Percentiles rank a stretch among this genome's conserved stretches.
Evolutionary conservation across 1,140 invertebrate genomes (phyloP).

Genomic region (Bathynomus jamesi): DNA sequence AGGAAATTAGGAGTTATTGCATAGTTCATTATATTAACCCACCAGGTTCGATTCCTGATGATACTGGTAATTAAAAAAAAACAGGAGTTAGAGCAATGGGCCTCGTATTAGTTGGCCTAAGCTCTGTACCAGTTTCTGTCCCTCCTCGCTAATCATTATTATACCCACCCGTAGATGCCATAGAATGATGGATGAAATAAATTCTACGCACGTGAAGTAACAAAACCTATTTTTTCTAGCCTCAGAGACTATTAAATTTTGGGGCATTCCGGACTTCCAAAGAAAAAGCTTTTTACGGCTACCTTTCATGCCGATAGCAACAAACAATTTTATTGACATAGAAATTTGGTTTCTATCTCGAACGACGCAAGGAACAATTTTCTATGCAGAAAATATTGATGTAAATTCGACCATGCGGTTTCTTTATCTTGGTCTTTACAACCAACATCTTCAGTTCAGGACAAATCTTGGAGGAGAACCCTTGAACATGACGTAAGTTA

Average conservation of each 20-base stretch:
- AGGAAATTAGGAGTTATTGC: too few species aligned
- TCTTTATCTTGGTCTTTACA: background rate
- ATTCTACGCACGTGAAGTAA: too few species aligned
- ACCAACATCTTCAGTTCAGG: background rate
- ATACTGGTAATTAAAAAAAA: too few species aligned
- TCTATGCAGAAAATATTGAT: background rate
- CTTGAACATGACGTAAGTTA: background rate
- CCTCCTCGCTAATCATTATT: too few species aligned
- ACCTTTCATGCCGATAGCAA: background rate
- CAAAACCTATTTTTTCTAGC: background rate
- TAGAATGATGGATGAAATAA: too few species aligned
- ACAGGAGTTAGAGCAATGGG: too few species aligned
- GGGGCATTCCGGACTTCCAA: background rate
- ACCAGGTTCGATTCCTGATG: too few species aligned
- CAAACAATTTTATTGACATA: background rate
- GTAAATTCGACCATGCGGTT: background rate
- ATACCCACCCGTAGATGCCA: too few species aligned
- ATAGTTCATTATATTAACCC: too few species aligned
- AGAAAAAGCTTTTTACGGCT: background rate
- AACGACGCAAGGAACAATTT: background rate
- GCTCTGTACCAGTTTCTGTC: too few species aligned
- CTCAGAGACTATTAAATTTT: background rate
- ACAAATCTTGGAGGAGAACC: background rate
- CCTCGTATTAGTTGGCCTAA: too few species aligned
- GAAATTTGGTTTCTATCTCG: background rate